phyloP scores from a whole-genome alignment of 2,888 invertebrate genomes.

The Onthophagus sagittarius region DNA sequence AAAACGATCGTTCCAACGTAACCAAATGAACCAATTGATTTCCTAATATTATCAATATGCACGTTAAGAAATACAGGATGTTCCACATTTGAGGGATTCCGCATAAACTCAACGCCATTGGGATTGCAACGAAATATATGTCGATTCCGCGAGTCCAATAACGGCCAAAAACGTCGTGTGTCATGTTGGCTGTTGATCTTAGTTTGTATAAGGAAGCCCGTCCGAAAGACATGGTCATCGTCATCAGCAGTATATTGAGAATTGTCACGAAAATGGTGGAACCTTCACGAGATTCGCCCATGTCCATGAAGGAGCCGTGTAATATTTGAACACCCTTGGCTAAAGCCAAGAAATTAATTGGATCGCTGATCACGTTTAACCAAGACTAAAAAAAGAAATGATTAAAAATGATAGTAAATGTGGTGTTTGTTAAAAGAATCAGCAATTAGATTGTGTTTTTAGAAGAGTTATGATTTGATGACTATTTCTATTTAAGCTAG shows the following conservation, averaged over 20 bases:
- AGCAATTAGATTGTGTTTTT: no score
- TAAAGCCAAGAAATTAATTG: slow-evolving; percentile 19
- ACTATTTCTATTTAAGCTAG: no score
- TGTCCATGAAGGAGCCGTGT: slow-evolving; percentile 26
- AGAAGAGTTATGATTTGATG: no score
- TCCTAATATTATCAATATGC: slow-evolving; percentile 16
- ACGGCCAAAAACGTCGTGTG: background rate
- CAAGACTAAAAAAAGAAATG: slow-evolving; percentile 22
- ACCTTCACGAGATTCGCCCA: slow-evolving; percentile 21
- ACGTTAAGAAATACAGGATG: slow-evolving; percentile 20
- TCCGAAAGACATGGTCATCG: slow-evolving; percentile 4
- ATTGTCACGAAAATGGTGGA: slow-evolving; percentile 16
- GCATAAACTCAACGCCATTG: slow-evolving; percentile 11
- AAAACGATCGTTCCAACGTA: slow-evolving; percentile 17
- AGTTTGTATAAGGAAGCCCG: background rate
- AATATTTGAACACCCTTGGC: slow-evolving; percentile 23
- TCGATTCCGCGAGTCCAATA: slow-evolving; percentile 6
- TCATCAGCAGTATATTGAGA: background rate
- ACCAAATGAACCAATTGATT: slow-evolving; percentile 19
- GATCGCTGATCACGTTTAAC: slow-evolving; percentile 15
- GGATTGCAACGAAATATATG: slow-evolving; percentile 15
- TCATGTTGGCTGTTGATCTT: background rate
- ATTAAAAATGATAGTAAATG: background rate
- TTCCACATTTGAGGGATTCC: slow-evolving; percentile 24
- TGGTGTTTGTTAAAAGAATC: background rate